Evolutionary conservation across 2,888 invertebrate genomes (phyloP), one percentile per base, ranked within the genome.

Genomic region (Apotomis turbidana): DNA sequence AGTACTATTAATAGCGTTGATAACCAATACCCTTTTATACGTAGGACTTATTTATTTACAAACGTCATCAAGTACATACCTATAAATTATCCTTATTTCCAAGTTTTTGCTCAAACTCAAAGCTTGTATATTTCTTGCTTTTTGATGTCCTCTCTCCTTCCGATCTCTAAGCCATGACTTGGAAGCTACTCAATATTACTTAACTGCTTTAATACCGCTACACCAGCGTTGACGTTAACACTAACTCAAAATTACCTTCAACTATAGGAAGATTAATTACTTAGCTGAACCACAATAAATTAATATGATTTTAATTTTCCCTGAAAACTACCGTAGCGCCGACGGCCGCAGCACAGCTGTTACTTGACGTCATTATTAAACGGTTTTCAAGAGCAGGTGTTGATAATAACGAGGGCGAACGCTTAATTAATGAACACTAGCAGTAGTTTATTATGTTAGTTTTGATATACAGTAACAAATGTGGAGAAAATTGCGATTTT

Each of bases 321-420:
- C 76, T 83, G 89, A 89, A 90, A 90, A 91, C 90, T 91, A 90
- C 80, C 86, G 86, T 82, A 82, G 76, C 78, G 80, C 79, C 83
- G 76, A 74, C 77, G 72, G 81, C 82, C 84, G 76, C 83, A 83
- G 77, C 80, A 74, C 91, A 92, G 90, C 91, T 92, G 92, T 85
- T 88, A 81, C 89, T 80, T 87, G 87, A 87, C 88, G 90, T 88
- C 88, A 91, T 92, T 92, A 93, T 93, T 91, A 93, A 92, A 88
- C 84, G 91, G 90, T 91, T 92, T 91, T 91, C 93, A 90, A 85
- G 90, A 90, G 86, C 93, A 93, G 93, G 93, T 93, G 93, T 87
- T 91, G 90, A 90, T 92, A 87, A 90, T 91, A 91, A 93, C 89
- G 85, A 88, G 88, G 88, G 89, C 85, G 88, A 90, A 90, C 84